Evolutionary conservation across 2,797 vertebrate genomes (phyloP).

Genomic region (Catamblyrhynchus diadema): DNA sequence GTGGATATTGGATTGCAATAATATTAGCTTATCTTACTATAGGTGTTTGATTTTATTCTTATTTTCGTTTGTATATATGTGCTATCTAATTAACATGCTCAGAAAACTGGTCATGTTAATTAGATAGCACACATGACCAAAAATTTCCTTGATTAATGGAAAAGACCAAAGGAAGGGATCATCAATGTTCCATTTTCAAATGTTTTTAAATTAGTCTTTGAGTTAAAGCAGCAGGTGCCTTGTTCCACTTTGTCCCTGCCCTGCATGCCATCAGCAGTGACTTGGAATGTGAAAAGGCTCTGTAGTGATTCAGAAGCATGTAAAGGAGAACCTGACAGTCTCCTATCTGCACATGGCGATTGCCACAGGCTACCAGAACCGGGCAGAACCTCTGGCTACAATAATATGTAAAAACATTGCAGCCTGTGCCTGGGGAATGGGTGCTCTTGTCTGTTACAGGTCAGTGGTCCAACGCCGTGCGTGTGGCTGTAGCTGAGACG

Average conservation of each 20-base stretch:
- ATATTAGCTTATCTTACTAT: background rate
- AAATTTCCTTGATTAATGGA: background rate
- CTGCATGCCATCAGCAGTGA: background rate
- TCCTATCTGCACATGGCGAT: background rate
- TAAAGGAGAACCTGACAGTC: background rate
- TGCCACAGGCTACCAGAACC: background rate
- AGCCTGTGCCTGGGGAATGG: background rate
- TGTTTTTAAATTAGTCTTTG: background rate
- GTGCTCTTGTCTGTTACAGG: fast-evolving
- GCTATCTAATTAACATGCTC: background rate
- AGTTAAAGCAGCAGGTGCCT: background rate
- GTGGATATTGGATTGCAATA: background rate
- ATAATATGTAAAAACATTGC: fast-evolving
- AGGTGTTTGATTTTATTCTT: background rate
- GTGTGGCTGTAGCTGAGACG: background rate
- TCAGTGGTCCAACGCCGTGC: fast-evolving
- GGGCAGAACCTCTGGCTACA: background rate
- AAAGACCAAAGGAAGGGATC: background rate
- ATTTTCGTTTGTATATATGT: background rate
- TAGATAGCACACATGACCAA: no score
- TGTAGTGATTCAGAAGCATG: background rate
- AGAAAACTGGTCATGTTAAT: background rate
- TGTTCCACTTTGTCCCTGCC: background rate
- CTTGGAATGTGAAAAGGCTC: background rate
- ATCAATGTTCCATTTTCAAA: background rate